phyloP scores from a whole-genome alignment of 2,113 vertebrate genomes.

The Passer domesticus region DNA sequence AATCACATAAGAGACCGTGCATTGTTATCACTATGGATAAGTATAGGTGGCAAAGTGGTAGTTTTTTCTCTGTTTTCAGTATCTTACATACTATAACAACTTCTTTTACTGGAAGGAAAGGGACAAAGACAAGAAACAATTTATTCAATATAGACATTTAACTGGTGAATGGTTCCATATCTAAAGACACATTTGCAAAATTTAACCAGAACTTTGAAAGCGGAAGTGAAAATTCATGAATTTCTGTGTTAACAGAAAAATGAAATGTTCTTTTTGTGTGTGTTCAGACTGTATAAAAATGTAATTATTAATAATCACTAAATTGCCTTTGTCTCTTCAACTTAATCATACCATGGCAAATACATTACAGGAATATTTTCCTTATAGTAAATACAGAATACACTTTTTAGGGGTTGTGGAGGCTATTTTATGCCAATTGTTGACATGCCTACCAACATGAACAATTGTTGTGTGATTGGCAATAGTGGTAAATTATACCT shows the following conservation, averaged over 20 bases:
- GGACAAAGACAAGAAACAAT: background rate
- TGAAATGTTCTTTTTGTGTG: background rate
- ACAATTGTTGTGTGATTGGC: background rate
- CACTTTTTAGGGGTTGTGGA: background rate
- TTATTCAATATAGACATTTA: background rate
- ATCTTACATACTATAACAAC: background rate
- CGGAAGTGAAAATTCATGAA: background rate
- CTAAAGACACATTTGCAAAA: background rate
- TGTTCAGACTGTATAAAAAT: background rate
- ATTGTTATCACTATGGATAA: background rate
- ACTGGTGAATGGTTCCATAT: background rate
- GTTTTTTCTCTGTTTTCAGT: background rate
- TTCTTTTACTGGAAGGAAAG: background rate
- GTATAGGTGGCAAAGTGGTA: background rate
- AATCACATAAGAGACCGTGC: accelerated
- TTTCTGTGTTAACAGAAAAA: background rate
- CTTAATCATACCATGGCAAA: background rate
- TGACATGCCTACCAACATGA: background rate
- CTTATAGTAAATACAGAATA: background rate
- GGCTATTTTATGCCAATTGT: background rate
- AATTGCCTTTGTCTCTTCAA: background rate
- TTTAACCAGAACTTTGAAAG: background rate
- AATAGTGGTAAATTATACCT: background rate
- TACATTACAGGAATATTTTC: background rate
- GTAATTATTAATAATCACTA: background rate